Base-by-base conservation (phyloP, 2,797 vertebrate genomes). In the Semotilus atromaculatus region DNA sequence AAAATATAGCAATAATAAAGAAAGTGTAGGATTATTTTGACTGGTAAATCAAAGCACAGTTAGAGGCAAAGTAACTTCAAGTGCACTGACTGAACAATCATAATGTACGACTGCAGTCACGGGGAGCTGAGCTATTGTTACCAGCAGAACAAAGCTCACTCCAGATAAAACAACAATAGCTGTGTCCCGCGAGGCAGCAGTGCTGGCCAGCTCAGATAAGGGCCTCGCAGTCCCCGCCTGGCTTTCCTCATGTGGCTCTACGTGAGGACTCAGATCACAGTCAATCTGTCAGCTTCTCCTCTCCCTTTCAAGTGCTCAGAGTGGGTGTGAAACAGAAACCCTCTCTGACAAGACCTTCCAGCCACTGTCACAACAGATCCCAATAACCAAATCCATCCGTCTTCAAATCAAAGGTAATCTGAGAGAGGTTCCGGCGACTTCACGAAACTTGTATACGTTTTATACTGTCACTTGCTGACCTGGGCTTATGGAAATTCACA, bases 111-210 rank as follows among this genome's bases (percentile, higher is more conserved):
- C 58, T 36, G 31, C n/a, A 48, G 45, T 51, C 78, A 26, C 67
- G 62, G 48, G 38, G 5, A 53, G 29, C 45, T 34, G 9, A 81
- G 78, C 80, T 74, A 80, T 81, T 85, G 55, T 85, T 73, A 43
- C 74, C 60, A 60, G 58, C 45, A 60, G 53, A 71, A 79, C 66
- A 80, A 74, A 88, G 80, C 68, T 43, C 38, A 55, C 19, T 70
- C 36, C 84, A 55, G 74, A 80, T 85, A 75, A 83, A 85, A 84
- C 67, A 74, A 75, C 75, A 83, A 86, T 64, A 66, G 64, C 75
- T 2, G 31, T 26, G 10, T 26, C 36, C 68, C 10, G 19, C n/a
- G 7, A 34, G 45, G 13, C 36, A 81, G 77, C 53, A 66, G 64
- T 53, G 38, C 72, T 85, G 79, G 55, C 58, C 73, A 19, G n/a